Percentiles rank a stretch among this genome's conserved stretches.
Evolutionary conservation across 2,797 vertebrate species (phyloP).

Genomic region (Cyprinodon diabolis): DNA sequence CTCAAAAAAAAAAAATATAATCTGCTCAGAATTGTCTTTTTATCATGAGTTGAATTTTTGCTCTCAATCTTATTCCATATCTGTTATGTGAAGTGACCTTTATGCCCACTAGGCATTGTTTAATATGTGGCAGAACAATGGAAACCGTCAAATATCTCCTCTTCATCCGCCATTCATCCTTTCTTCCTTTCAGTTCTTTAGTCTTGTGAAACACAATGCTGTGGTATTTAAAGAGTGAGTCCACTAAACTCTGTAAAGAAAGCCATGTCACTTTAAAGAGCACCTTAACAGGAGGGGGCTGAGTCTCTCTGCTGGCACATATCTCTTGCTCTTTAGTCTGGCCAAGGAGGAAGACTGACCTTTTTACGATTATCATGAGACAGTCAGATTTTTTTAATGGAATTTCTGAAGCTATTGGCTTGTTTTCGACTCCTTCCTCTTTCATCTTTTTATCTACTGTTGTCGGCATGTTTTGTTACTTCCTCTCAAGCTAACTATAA

Average conservation of each 20-base stretch:
- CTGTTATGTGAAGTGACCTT: conserved; percentile 19
- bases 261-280: conserved; percentile 55
- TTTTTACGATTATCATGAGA: conserved; percentile 75
- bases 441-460: conserved; percentile 22
- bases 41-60: background rate
- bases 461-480: conserved; percentile 24
- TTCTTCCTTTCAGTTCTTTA: conserved; percentile 22
- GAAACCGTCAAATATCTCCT: conserved; percentile 8
- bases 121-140: conserved; percentile 29
- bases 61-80: conserved; percentile 1
- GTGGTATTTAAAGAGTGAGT: conserved; percentile 66
- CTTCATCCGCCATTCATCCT: conserved; percentile 20
- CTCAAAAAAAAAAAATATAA: background rate
- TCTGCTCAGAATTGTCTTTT: background rate
- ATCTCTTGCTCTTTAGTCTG: conserved; percentile 48
- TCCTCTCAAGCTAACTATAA: conserved; percentile 12
- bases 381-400: conserved; percentile 69
- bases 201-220: conserved; percentile 35
- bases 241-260: conserved; percentile 36
- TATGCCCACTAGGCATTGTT: conserved; percentile 13
- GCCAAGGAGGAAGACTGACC: conserved; percentile 66
- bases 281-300: conserved; percentile 30
- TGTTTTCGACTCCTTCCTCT: conserved; percentile 18
- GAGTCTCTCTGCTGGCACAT: conserved; percentile 34
- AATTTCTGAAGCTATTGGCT: conserved; percentile 47